Base-by-base conservation (phyloP, 1,140 invertebrate species). In the Megalopta genalis region DNA sequence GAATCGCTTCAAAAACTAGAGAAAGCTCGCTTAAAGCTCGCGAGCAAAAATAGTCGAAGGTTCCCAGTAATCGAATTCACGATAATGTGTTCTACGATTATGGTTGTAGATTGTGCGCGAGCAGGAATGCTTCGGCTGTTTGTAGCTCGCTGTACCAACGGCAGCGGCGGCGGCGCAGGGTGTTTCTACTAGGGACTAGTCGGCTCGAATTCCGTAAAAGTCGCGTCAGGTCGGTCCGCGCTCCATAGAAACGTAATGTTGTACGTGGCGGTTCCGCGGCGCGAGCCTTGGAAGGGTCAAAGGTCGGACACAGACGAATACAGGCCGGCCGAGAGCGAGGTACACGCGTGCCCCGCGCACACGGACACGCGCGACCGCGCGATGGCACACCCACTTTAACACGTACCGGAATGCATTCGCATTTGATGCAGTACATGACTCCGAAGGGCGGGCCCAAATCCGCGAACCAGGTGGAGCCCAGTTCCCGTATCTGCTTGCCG, bases 371-470 rank as follows among this genome's bases (percentile, higher is more conserved):
- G 46, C 18, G 46, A 46, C 21, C 42, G 66, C 60, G 57, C 32
- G 74, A 21, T 27, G 76, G n/a, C 80, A 79, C 80, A 82, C 80
- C 80, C 72, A 70, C 68, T 57, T 71, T 68, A 63, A 82, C 82
- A 96, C 97, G 96, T 95, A 98, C 98, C 94, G 96, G 94, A 88
- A 97, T 94, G 93, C 98, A 98, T 94, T 97, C 96, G 94, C 98
- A 98, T 93, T 96, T 96, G 92, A 98, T 97, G 94, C 97, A 98
- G 93, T 97, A 97, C 95, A 98, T 97, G 62, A 98, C 95, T 65
- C 97, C 97, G 91, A 98, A 98, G 12, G 97, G 97, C 63, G 97
- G 96, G 72, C 97, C 97, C 66, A 98, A 93, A 92, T 98, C 97
- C 32, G 97, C 97, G 90, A 96, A 97, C 98, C 98, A 98, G 79